Evolutionary conservation across 2,113 vertebrate genomes (phyloP).

Genomic region (Pelecanus crispus): DNA sequence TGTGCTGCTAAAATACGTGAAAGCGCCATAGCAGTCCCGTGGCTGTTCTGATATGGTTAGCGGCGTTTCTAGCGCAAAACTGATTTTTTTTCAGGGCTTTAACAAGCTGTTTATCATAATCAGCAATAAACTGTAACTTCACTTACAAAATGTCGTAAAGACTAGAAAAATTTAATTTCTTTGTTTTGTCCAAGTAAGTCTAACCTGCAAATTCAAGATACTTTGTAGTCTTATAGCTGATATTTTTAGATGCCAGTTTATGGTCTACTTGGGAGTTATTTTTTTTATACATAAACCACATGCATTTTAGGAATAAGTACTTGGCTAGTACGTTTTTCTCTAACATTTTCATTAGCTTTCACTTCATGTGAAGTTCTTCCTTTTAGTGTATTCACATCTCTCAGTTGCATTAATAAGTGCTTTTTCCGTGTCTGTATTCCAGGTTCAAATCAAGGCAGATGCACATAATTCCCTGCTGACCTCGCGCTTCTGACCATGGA

Average conservation of each 20-base stretch:
- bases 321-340: neutral
- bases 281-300: neutral
- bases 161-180: neutral
- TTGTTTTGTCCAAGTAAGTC: neutral
- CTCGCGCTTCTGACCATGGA: neutral
- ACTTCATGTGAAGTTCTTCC: neutral
- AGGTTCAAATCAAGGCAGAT: neutral
- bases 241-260: neutral
- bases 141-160: neutral
- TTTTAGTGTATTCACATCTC: neutral
- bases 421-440: neutral
- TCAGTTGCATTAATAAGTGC: conserved; percentile 8
- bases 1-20: neutral
- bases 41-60: neutral
- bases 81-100: neutral
- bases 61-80: neutral
- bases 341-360: neutral
- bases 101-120: neutral
- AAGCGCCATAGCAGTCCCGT: neutral
- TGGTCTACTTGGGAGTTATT: neutral
- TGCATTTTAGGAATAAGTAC: neutral
- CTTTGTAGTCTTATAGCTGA: neutral
- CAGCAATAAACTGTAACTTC: neutral
- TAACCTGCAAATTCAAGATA: neutral
- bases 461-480: neutral